Conservation (phyloP, 2,888 invertebrate species). For the Drosophila affinis region DNA sequence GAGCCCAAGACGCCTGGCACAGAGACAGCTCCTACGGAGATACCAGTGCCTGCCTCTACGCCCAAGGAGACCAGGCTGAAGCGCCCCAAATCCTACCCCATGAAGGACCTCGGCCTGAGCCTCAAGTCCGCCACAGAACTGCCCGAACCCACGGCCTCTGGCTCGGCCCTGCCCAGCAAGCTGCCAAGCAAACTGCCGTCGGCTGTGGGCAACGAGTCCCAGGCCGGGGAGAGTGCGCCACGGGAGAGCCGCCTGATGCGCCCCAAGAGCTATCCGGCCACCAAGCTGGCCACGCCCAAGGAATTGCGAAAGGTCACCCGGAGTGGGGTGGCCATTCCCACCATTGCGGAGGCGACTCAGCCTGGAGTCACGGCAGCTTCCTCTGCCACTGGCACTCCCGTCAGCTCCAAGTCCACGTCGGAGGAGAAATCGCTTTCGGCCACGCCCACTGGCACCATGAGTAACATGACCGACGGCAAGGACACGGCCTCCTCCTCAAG, state of each 20-base stretch:
- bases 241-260: constrained; percentile 83
- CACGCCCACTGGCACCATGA: constrained; percentile 49
- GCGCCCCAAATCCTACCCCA: constrained; percentile 86
- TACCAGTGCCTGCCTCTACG: constrained; percentile 23
- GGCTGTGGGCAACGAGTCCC: constrained; percentile 15
- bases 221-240: constrained; percentile 20
- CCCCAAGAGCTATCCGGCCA: constrained; percentile 86
- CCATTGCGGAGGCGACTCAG: constrained; percentile 45
- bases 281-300: constrained; percentile 82
- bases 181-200: constrained; percentile 55
- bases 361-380: neutral
- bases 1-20: constrained; percentile 23
- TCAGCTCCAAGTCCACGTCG: constrained; percentile 59
- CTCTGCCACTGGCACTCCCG: constrained; percentile 7
- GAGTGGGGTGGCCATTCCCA: constrained; percentile 71
- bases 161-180: constrained; percentile 43
- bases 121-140: constrained; percentile 50
- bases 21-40: neutral
- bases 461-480: constrained; percentile 41
- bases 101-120: constrained; percentile 81
- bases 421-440: constrained; percentile 72
- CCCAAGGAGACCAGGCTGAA: constrained; percentile 84
- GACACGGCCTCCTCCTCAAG: constrained; percentile 61
- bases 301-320: constrained; percentile 77
- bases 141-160: constrained; percentile 28